Percentiles rank a stretch among this genome's conserved stretches.
Evolutionary conservation across 2,797 vertebrate genomes (phyloP).

Genomic region (Phataginus tricuspis): DNA sequence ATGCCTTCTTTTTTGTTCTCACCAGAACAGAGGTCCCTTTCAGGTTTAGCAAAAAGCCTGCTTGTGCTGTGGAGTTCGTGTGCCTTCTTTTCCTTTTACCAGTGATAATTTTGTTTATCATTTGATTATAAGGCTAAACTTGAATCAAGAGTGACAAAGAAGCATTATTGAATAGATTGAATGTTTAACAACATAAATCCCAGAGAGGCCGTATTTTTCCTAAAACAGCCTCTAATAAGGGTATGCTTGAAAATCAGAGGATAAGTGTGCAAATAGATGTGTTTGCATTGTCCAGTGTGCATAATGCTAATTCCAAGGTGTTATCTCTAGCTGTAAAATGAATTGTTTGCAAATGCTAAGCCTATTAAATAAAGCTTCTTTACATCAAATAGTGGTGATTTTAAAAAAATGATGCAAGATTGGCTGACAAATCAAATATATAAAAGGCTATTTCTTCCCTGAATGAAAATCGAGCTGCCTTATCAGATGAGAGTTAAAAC

Average conservation of each 20-base stretch:
- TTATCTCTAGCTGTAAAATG: conserved; percentile 39
- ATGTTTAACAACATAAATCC: conserved; percentile 31
- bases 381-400: conserved; percentile 24
- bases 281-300: conserved; percentile 8
- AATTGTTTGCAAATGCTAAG: conserved; percentile 56
- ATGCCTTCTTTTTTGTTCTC: no score
- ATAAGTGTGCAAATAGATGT: conserved; percentile 12
- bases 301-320: background rate
- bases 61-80: no score
- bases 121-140: conserved; percentile 51
- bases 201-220: background rate
- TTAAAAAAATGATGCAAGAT: background rate
- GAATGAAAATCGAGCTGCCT: conserved; percentile 25
- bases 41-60: no score
- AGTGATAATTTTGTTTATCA: background rate
- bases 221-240: conserved; percentile 17
- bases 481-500: background rate
- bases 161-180: conserved; percentile 19
- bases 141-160: background rate
- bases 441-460: conserved; percentile 14
- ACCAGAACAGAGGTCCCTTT: no score
- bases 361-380: conserved; percentile 39
- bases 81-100: no score
- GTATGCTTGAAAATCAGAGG: conserved; percentile 31
- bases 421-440: background rate